Base-by-base conservation (phyloP, 1,140 invertebrate species). In the Ganaspis sp. region DNA sequence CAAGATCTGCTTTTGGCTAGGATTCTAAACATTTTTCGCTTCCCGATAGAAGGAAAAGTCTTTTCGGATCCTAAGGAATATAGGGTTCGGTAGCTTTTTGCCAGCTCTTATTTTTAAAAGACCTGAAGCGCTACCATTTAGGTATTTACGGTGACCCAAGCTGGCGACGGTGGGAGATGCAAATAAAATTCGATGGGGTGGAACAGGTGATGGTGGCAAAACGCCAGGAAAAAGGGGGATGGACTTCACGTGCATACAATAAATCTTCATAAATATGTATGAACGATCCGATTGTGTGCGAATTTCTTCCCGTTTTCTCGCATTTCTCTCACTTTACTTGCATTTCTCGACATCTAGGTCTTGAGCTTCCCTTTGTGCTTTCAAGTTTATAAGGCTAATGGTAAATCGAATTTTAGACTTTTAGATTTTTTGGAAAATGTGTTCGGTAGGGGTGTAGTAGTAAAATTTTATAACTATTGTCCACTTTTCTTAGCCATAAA, bases 231-330 rank as follows among this genome's bases (percentile, higher is more conserved):
- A 64, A 64, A 29, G 4, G 9, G 23, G 23, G 9, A 64, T 64
- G 26, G 58, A 64, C 58, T 64, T 64, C 58, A 29, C 58, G 23
- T 64, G 58, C 58, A 64, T 34, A 64, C 58, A 12, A 64, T 64
- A 29, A 64, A 64, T 64, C 26, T 64, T 29, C 58, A 34, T 64
- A 84, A 88, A 87, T 88, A 87, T 87, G 83, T 84, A 84, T 86
- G 87, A 87, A 85, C 83, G 84, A 81, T 80, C 79, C 64, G 85
- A 81, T 73, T 76, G 40, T 71, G 72, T 79, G 76, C 82, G 77
- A 69, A 82, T 74, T 75, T 72, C 76, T 74, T 38, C n/a, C 73
- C 29, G 12, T 49, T n/a, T 49, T 49, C 45, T 49, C 45, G 45
- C 45, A 49, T 49, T 49, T 49, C 45, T 49, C 15, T n/a, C 17